phyloP scores from a whole-genome alignment of 1,140 invertebrate species.

The Globodera rostochiensis region DNA sequence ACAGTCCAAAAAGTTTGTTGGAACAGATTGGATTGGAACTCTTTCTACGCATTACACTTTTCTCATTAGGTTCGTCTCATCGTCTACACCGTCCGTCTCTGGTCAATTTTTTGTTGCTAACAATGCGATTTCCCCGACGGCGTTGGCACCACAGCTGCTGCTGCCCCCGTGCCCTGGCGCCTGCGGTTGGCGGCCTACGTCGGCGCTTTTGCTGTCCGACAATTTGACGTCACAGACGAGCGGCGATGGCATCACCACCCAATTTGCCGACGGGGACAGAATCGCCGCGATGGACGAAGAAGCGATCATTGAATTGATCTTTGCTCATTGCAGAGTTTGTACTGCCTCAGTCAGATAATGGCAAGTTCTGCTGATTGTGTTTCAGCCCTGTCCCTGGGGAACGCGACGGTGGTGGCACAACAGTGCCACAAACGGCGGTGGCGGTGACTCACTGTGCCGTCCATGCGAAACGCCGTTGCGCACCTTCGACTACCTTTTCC shows the following conservation, averaged over 20 bases:
- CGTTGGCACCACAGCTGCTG: too few relatives aligned
- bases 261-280: background rate
- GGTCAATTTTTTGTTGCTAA: too few relatives aligned
- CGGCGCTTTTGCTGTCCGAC: background rate
- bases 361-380: slow-evolving; percentile 8
- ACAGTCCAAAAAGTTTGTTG: too few relatives aligned
- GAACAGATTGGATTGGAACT: too few relatives aligned
- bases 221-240: background rate
- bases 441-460: slow-evolving; percentile 32
- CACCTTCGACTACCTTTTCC: slow-evolving; percentile 51
- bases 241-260: background rate
- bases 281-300: background rate
- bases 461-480: slow-evolving; percentile 33
- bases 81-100: too few relatives aligned
- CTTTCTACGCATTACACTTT: too few relatives aligned
- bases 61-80: too few relatives aligned
- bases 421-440: background rate
- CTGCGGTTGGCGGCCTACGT: background rate
- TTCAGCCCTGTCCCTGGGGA: slow-evolving; percentile 54
- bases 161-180: background rate
- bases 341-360: too few relatives aligned
- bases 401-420: background rate
- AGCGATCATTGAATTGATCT: slow-evolving; percentile 14
- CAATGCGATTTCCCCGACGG: too few relatives aligned
- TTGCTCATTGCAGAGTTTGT: slow-evolving; percentile 36